Conservation (phyloP, 2,888 invertebrate species). For the Drosophila multiciliata region DNA sequence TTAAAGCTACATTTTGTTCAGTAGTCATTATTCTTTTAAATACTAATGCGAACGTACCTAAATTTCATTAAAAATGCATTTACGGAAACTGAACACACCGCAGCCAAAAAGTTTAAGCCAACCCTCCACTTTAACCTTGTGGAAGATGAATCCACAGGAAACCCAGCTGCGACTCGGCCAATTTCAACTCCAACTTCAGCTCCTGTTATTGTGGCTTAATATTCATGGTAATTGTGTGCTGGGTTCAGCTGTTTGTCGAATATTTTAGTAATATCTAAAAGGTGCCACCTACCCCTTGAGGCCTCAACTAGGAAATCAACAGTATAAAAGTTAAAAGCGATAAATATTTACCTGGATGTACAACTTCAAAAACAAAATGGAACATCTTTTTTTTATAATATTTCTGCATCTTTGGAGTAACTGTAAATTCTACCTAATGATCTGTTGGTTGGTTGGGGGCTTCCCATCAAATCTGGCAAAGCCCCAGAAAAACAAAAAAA, state of each 20-base stretch:
- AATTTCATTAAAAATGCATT: slow-evolving; percentile 79
- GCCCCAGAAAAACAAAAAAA: slow-evolving; percentile 34
- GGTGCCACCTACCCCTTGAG: slow-evolving; percentile 33
- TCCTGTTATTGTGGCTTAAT: slow-evolving; percentile 64
- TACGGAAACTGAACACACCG: slow-evolving; percentile 21
- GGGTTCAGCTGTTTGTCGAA: slow-evolving; percentile 66
- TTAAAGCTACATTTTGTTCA: slow-evolving; percentile 10
- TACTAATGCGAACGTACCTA: slow-evolving; percentile 62
- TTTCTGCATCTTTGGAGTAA: slow-evolving; percentile 61
- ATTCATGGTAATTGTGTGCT: slow-evolving; percentile 72
- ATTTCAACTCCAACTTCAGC: slow-evolving; percentile 56
- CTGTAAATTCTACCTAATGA: slow-evolving; percentile 84
- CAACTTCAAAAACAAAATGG: slow-evolving; percentile 14
- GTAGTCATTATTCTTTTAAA: slow-evolving; percentile 39
- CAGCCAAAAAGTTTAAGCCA: slow-evolving; percentile 37
- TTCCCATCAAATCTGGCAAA: slow-evolving; percentile 47
- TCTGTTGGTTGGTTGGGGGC: slow-evolving; percentile 69
- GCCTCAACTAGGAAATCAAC: slow-evolving; percentile 35
- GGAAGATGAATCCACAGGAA: slow-evolving; percentile 36
- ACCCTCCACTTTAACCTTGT: slow-evolving; percentile 51
- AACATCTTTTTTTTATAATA: slow-evolving; percentile 51
- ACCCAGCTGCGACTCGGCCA: slow-evolving; percentile 62
- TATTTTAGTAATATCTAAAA: slow-evolving; percentile 60
- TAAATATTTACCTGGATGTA: slow-evolving; percentile 51
- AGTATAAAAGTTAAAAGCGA: slow-evolving; percentile 50